Evolutionary conservation across 2,113 vertebrate genomes (phyloP), one percentile per base, ranked within the genome.

Genomic region (Lampris incognitus): DNA sequence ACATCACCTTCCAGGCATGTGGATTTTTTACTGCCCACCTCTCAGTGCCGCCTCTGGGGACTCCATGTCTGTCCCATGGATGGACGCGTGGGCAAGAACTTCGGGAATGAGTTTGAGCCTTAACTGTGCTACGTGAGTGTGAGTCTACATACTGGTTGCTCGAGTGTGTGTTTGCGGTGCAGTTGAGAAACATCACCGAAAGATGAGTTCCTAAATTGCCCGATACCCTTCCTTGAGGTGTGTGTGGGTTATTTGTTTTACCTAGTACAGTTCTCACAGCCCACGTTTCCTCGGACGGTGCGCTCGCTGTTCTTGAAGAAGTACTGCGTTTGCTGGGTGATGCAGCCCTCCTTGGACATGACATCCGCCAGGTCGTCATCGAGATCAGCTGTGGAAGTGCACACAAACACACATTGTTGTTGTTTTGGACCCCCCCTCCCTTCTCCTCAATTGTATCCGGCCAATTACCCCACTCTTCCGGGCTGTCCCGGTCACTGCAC

Each of bases 291-390:
- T 78, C 81, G 78, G 85, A 98, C 97, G n/a, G 96, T 94, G 83
- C 87, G 90, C 42, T 93, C 91, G 0, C 92, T 87, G 11, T 91
- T 95, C 66, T 95, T 93, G 64, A 97, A 98, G 94, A 95, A 99
- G 93, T 96, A 99, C 56, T 99, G 97, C 1, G 96, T 98, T 88
- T 99, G 97, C 80, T 98, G 95, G 1, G 96, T 99, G 87, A 98
- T 99, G 84, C 98, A 99, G 84, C 96, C 96, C 69, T 97, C 96
- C 92, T 97, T 97, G 13, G 85, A 91, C 68, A 94, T 81, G 44
- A 89, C 82, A 1, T 96, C 91, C 0, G 94, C 79, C 0, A 92
- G 78, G 11, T 97, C 96, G 0, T 97, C 95, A 5, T 97, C 95
- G 88, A 95, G 85, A 68, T 97, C 97, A 80, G 92, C 97, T 98